Conservation (phyloP, 23 tunicate genomes). For the Botrylloides violaceus region DNA sequence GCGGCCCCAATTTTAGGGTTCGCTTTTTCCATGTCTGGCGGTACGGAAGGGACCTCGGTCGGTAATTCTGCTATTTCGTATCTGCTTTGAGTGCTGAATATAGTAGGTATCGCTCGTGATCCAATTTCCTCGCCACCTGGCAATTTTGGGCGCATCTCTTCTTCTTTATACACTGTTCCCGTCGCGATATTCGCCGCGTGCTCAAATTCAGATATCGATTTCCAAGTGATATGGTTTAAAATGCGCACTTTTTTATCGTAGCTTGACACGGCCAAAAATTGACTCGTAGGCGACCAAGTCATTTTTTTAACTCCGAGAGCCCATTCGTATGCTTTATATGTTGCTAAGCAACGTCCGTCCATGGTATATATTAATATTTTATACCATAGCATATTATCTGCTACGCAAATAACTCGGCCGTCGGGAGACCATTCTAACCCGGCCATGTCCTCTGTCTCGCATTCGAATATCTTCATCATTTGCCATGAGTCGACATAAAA, state of each 20-base stretch:
- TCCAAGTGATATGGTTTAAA: constrained; percentile 89
- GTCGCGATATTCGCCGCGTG: constrained; percentile 32
- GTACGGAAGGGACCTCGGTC: constrained; percentile 36
- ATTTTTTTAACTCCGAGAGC: constrained; percentile 75
- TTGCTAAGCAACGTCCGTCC: constrained; percentile 79
- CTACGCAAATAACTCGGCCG: constrained; percentile 75
- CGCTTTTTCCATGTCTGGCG: constrained; percentile 74
- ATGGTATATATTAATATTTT: constrained; percentile 76
- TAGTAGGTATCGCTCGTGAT: constrained; percentile 8
- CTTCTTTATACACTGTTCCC: constrained; percentile 55
- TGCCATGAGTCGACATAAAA: constrained; percentile 90
- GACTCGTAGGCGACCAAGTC: constrained; percentile 90
- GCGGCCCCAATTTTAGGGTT: constrained; percentile 88
- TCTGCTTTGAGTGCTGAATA: constrained; percentile 89
- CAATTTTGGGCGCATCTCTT: constrained; percentile 27
- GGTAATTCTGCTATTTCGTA: constrained; percentile 57
- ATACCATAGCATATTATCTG: constrained; percentile 92
- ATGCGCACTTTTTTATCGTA: constrained; percentile 79
- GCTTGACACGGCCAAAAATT: constrained; percentile 89
- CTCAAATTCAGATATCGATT: constrained; percentile 64
- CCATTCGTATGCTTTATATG: constrained; percentile 89
- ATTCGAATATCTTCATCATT: constrained; percentile 71
- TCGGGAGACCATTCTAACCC: constrained; percentile 90
- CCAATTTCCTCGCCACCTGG: constrained; percentile 4
- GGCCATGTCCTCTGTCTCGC: constrained; percentile 79